Evolutionary conservation across 1,140 invertebrate species (phyloP), one percentile per base, ranked within the genome.

Genomic region (Ceratitis capitata): DNA sequence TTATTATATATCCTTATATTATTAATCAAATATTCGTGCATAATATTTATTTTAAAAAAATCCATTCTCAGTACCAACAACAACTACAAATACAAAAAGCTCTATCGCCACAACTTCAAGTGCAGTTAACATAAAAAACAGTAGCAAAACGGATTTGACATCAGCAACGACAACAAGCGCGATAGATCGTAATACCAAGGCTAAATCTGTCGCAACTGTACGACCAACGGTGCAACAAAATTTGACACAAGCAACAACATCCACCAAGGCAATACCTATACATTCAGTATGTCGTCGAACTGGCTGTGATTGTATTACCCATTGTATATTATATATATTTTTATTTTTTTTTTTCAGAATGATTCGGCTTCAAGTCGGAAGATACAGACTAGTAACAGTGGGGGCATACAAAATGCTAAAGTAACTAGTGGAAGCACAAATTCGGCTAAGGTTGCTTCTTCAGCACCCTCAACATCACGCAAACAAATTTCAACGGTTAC

Each of bases 221-320:
- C 35, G 85, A 14, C 85, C 85, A 61, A 85, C 85, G 26, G 78
- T 85, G 42, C 85, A 85, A 58, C 64, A 85, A 42, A 45, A 82
- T 32, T 29, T n/a, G 3, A 6, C 26, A n/a, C 84, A 69, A 74
- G 26, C 51, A 39, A 16, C 56, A 84, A 6, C 56, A 42, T 6
- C 56, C 64, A 26, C 56, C 5, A 84, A 84, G 12, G 14, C 19
- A 49, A 84, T 53, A 7, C 47, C 64, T 84, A 6, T n/a, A 32
- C 42, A 78, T 47, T 16, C 19, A 16, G 69, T 78, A 78, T 23
- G 69, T 78, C 23, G 0, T 45, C 2, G 7, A 45, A 74, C n/a
- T 19, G n/a, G n/a, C 5, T 61, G 3, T 29, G 56, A 6, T 61
- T 16, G 64, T 74, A 32, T 74, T n/a, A n/a, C n/a, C n/a, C n/a